Conservation (phyloP, 2,888 invertebrate species). For the Melanchra persicariae region DNA sequence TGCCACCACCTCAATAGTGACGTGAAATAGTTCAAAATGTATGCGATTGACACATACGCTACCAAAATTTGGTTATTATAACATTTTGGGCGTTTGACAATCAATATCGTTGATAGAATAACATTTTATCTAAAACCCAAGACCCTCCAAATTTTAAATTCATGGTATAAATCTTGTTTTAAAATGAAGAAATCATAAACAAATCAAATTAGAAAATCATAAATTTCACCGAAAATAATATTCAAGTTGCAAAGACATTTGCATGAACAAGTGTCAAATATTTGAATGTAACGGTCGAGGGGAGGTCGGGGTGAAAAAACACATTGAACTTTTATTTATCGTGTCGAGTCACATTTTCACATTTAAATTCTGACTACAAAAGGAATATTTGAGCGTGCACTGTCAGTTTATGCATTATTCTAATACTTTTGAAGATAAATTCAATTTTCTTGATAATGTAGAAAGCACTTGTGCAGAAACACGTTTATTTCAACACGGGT, state of each 20-base stretch:
- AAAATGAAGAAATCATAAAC: neutral
- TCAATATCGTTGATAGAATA: neutral
- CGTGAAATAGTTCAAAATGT: no score
- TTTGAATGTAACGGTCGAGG: slow-evolving; percentile 34
- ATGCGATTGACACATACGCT: no score
- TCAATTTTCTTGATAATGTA: slow-evolving; percentile 37
- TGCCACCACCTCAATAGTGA: no score
- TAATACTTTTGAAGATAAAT: slow-evolving; percentile 37
- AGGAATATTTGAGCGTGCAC: slow-evolving; percentile 39
- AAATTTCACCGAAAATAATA: slow-evolving; percentile 35
- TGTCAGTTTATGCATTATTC: slow-evolving; percentile 31
- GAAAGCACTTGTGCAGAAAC: neutral
- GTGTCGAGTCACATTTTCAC: slow-evolving; percentile 36
- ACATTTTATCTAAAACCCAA: neutral
- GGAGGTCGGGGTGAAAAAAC: slow-evolving; percentile 56
- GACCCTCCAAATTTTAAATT: neutral
- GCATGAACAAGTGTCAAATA: slow-evolving; percentile 41
- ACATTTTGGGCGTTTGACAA: neutral
- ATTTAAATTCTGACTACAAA: slow-evolving; percentile 57
- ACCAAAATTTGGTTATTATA: no score
- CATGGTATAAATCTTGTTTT: neutral
- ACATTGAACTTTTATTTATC: slow-evolving; percentile 58
- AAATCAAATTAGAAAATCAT: slow-evolving; percentile 26
- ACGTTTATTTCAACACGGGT: slow-evolving; percentile 20
- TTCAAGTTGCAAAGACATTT: slow-evolving; percentile 42